Evolutionary conservation across 2,797 vertebrate species (phyloP), one percentile per base, ranked within the genome.

Genomic region (Meriones psammophilus): DNA sequence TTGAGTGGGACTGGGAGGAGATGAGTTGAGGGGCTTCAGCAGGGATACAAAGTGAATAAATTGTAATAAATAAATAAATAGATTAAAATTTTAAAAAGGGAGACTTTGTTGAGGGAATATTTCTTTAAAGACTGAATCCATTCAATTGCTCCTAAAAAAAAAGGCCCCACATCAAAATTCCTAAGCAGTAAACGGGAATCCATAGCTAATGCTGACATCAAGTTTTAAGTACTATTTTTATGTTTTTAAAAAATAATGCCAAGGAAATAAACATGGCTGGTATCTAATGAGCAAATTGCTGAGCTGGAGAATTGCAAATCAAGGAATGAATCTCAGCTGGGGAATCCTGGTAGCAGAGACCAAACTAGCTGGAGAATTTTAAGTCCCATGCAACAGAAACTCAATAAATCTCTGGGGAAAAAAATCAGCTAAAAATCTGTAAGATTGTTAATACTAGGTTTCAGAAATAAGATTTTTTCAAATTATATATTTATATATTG

Each of bases 321-420:
- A 93, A 90, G 17, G 28, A 64, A 68, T 77, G 77, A 74, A 90
- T 84, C 46, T 97, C 66, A 58, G 71, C 0, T 60, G 46, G 60
- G 86, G 88, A 86, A 94, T 89, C 6, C 73, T 68, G 18, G 18
- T 28, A 80, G 46, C 30, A 93, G 66, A 78, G 91, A 88, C 20
- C 17, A 90, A 60, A 60, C 56, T 62, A 94, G 86, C 86, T 62
- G 62, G 91, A 95, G 94, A 95, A 77, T 66, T 83, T 93, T 76
- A 94, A 91, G 68, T 79, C 3, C 60, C 64, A 0, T 42, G 33
- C 8, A 88, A 87, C n/a, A 80, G 68, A 95, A 93, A 86, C 8
- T 93, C 90, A 88, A 76, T 86, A 92, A 92, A 7, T 50, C 86
- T 56, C n/a, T 56, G 24, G 81, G 91, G 0, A 4, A 90, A 83